Conservation (phyloP, 2,888 invertebrate genomes). For the Phorcus lineatus region DNA sequence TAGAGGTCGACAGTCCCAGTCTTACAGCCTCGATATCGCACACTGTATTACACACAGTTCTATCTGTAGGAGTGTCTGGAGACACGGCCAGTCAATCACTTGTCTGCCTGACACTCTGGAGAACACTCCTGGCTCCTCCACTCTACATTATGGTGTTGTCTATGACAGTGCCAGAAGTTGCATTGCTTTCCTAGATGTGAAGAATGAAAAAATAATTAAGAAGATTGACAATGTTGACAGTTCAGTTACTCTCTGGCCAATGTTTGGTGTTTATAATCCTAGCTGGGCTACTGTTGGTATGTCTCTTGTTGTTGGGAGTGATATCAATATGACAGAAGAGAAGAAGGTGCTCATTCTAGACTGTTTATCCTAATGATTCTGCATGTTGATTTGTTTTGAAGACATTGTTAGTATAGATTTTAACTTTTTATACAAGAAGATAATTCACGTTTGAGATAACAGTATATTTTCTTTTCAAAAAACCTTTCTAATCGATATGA, state of each 20-base stretch:
- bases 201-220: neutral
- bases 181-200: neutral
- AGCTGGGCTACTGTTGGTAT: neutral
- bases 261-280: neutral
- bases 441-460: too few species aligned
- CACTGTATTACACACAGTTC: too few species aligned
- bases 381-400: too few species aligned
- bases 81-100: too few species aligned
- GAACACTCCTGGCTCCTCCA: neutral
- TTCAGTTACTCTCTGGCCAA: neutral
- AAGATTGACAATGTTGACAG: neutral
- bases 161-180: neutral
- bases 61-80: too few species aligned
- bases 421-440: too few species aligned
- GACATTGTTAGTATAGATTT: too few species aligned
- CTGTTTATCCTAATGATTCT: neutral
- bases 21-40: too few species aligned
- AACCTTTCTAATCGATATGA: too few species aligned
- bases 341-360: neutral
- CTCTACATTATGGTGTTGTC: slow-evolving; percentile 2
- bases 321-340: neutral
- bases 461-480: too few species aligned
- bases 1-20: too few species aligned
- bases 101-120: neutral
- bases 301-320: neutral